Evolutionary conservation across 2,113 vertebrate genomes (phyloP).

Genomic region (Pomatostomus ruficeps): DNA sequence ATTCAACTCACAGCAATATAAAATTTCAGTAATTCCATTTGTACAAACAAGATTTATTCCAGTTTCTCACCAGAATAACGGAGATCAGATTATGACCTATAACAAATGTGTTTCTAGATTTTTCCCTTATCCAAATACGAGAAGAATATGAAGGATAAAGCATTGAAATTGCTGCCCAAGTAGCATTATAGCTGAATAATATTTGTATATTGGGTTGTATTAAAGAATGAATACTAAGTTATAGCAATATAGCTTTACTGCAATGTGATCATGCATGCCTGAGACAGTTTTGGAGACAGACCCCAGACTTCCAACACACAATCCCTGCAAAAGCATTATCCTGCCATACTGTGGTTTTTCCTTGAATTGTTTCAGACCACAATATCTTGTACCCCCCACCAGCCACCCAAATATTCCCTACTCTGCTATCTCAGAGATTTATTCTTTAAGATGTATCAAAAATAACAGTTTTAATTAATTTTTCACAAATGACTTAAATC

Average conservation of each 20-base stretch:
- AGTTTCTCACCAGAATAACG: not conserved
- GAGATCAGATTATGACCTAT: not conserved
- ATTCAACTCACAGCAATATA: not conserved
- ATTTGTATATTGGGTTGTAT: not conserved
- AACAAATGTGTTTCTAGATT: not conserved
- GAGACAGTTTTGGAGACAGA: not conserved
- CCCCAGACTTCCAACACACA: not conserved
- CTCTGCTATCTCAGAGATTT: not conserved
- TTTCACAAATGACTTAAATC: not conserved
- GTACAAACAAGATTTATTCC: not conserved
- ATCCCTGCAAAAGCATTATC: not conserved
- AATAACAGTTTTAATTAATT: conserved; percentile 6
- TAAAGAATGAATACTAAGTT: not conserved
- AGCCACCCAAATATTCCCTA: not conserved
- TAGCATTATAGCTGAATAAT: not conserved
- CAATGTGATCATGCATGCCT: not conserved
- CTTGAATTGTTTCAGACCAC: not conserved
- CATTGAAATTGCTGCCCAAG: not conserved
- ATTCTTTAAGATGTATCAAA: not conserved
- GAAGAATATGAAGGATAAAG: not conserved
- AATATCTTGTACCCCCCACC: not conserved
- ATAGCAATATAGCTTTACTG: not conserved
- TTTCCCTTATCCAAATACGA: not conserved
- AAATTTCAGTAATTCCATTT: not conserved
- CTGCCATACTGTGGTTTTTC: not conserved